These are phyloP conservation scores for Menidia beryllina DNA, from an alignment of 2,113 vertebrate genomes.

Conservation along the genomic window DNA sequence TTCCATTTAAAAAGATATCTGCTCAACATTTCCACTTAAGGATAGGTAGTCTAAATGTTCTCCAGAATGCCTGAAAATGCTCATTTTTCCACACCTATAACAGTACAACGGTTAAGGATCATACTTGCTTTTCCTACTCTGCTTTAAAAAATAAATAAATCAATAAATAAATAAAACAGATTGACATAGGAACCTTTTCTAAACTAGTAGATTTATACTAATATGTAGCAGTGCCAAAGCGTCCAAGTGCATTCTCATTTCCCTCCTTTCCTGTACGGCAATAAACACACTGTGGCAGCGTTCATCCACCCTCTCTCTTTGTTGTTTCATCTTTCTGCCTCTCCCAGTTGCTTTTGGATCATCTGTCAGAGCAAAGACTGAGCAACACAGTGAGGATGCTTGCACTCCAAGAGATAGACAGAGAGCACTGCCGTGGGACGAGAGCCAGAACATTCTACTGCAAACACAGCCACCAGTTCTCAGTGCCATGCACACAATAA, in stretches of 20 bases:
- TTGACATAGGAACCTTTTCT: slow-evolving; percentile 19
- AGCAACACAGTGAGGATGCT: slow-evolving; percentile 8
- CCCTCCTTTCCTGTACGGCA: slow-evolving; percentile 2
- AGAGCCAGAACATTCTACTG: slow-evolving; percentile 27
- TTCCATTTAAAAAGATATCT: too few species aligned
- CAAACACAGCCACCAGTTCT: slow-evolving; percentile 32
- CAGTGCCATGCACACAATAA: neutral
- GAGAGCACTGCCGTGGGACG: slow-evolving; percentile 26
- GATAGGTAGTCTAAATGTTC: too few species aligned
- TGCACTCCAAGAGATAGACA: slow-evolving; percentile 8
- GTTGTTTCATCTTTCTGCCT: slow-evolving; percentile 14
- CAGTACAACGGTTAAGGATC: slow-evolving; percentile 12
- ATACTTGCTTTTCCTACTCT: slow-evolving; percentile 16
- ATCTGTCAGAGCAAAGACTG: slow-evolving; percentile 29
- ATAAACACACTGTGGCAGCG: slow-evolving; percentile 11
- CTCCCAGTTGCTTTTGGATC: slow-evolving; percentile 24
- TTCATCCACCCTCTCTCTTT: slow-evolving; percentile 1
- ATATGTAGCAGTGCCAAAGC: slow-evolving; percentile 30
- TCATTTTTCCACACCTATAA: neutral
- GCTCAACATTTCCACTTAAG: neutral
- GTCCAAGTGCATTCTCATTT: slow-evolving; percentile 11
- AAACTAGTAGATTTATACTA: slow-evolving; percentile 23
- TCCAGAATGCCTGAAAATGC: too few species aligned
- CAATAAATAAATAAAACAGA: neutral
- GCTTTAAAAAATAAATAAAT: slow-evolving; percentile 31